phyloP scores from a whole-genome alignment of 1,140 invertebrate species.

The Anthonomus grandis region DNA sequence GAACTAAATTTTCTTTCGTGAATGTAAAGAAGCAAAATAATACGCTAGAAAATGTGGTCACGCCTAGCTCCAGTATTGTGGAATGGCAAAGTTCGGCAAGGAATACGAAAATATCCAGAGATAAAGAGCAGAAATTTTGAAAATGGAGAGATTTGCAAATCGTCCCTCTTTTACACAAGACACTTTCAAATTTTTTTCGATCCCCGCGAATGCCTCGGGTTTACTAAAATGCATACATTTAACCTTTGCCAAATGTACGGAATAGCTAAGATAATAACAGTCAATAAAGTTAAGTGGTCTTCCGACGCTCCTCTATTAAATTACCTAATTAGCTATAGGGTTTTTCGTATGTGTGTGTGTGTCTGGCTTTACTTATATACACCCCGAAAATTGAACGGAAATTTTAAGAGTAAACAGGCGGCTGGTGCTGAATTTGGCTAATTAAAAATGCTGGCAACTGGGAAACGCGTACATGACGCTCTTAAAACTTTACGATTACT shows the following conservation, averaged over 20 bases:
- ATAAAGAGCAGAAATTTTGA: constrained; percentile 8
- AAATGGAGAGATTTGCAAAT: constrained; percentile 10
- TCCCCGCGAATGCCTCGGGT: no score
- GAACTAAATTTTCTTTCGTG: constrained; percentile 6
- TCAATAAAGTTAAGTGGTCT: no score
- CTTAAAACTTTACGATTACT: constrained; percentile 21
- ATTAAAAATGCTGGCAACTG: constrained; percentile 19
- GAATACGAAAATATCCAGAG: constrained; percentile 6
- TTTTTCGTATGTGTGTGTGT: no score
- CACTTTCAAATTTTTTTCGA: no score
- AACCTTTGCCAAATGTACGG: no score
- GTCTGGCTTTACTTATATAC: no score
- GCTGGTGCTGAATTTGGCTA: constrained; percentile 10
- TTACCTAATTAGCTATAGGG: no score
- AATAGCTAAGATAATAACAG: no score
- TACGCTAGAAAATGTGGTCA: constrained; percentile 9
- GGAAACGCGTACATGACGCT: constrained; percentile 14
- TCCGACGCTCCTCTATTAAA: no score
- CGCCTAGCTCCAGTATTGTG: constrained; percentile 7
- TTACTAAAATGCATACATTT: no score
- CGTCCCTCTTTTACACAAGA: no score
- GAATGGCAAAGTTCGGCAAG: constrained; percentile 7
- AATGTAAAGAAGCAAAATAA: constrained; percentile 9
- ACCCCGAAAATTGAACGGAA: constrained; percentile 3
- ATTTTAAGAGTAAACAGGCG: constrained; percentile 9